Evolutionary conservation across 2,888 invertebrate species (phyloP).

Genomic region (Andrena bicolor): DNA sequence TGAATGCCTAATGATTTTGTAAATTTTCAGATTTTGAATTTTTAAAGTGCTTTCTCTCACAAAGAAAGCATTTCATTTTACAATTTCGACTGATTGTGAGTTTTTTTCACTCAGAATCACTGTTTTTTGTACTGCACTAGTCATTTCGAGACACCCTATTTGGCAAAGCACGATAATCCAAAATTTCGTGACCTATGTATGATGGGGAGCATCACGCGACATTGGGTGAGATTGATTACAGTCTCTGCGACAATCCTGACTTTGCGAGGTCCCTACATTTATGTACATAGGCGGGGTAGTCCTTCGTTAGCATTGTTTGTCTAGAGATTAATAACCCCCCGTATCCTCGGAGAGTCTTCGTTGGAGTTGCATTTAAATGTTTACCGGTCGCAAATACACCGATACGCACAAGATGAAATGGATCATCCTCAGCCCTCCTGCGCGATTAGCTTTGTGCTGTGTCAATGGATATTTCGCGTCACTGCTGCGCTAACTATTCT

Average conservation of each 20-base stretch:
- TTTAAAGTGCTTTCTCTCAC: too few relatives aligned
- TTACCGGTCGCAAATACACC: constrained; percentile 47
- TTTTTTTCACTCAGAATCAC: too few relatives aligned
- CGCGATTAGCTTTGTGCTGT: not conserved
- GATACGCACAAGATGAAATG: constrained; percentile 23
- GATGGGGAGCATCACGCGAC: not conserved
- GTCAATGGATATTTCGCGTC: not conserved
- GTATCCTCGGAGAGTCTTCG: constrained; percentile 32
- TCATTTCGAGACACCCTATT: too few relatives aligned
- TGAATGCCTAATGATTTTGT: too few relatives aligned
- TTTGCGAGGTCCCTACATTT: constrained; percentile 50
- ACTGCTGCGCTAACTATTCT: not conserved
- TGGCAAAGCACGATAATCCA: not conserved
- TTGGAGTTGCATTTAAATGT: constrained; percentile 58
- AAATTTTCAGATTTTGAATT: too few relatives aligned
- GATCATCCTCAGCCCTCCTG: constrained; percentile 1
- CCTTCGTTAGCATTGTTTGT: constrained; percentile 68
- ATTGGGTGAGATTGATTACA: constrained; percentile 51
- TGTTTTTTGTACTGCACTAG: too few relatives aligned
- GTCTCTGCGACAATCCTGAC: constrained; percentile 47
- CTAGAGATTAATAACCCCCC: constrained; percentile 64
- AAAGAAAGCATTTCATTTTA: too few relatives aligned
- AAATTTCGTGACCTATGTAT: not conserved
- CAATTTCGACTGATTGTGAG: too few relatives aligned
- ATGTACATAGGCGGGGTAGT: constrained; percentile 52